A percentile compares a stretch with the other conserved stretches of the same genome.
phyloP scores from a whole-genome alignment of 2,113 vertebrate genomes.

The Ophiodon elongatus region DNA sequence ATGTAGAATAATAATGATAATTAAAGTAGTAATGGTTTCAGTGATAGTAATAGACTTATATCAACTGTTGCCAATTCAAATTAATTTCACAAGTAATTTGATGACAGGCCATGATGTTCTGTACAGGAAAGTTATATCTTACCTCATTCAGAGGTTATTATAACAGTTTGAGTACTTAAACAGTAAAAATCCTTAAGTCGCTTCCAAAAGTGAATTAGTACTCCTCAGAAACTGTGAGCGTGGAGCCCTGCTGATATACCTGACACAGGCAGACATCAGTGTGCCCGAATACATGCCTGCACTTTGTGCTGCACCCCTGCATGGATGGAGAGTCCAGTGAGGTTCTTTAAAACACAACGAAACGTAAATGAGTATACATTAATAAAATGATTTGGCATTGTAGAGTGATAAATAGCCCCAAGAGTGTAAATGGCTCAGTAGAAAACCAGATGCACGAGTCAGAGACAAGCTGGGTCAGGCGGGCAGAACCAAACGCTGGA shows the following conservation, averaged over 20 bases:
- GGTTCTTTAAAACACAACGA: too few species aligned
- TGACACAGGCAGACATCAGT: not conserved
- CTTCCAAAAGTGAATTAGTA: not conserved
- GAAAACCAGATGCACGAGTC: not conserved
- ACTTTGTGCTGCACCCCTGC: not conserved
- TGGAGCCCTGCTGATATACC: too few species aligned
- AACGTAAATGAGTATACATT: too few species aligned
- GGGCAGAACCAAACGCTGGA: not conserved
- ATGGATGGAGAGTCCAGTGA: not conserved
- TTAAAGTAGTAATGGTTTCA: not conserved
- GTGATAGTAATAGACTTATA: not conserved
- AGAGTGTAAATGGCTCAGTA: not conserved
- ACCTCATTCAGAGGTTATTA: too few species aligned
- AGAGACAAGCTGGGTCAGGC: not conserved
- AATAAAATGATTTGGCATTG: too few species aligned
- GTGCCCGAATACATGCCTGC: not conserved
- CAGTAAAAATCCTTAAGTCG: too few species aligned
- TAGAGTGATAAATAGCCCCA: not conserved
- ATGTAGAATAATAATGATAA: not conserved
- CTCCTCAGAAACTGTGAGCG: not conserved
- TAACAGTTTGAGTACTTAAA: too few species aligned
- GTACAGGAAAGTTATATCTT: not conserved
- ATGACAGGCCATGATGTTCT: not conserved
- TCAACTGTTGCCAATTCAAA: not conserved
- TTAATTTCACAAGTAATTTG: not conserved